These are phyloP conservation scores for Podocnemis expansa DNA, from an alignment of 2,113 vertebrate genomes.

Conservation along the genomic window DNA sequence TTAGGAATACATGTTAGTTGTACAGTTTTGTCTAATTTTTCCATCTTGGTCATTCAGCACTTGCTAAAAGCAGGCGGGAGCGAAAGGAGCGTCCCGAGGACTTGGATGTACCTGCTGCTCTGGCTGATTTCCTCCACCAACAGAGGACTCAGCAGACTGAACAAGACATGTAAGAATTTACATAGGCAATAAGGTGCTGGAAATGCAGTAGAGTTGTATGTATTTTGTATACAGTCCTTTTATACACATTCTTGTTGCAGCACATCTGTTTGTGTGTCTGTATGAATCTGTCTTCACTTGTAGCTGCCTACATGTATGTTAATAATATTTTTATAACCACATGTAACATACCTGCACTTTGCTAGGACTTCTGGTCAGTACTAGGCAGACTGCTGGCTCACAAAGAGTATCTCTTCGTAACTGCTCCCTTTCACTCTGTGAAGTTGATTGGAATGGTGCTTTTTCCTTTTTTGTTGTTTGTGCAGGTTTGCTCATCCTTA, in stretches of 20 bases:
- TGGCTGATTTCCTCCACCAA: slow-evolving; percentile 96
- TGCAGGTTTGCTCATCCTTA: slow-evolving; percentile 95
- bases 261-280: slow-evolving; percentile 39
- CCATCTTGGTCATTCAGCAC: slow-evolving; percentile 73
- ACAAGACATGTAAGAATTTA: slow-evolving; percentile 89
- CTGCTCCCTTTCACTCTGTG: neutral
- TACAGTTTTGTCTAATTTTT: slow-evolving; percentile 37
- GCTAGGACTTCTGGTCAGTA: neutral
- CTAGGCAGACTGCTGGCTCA: neutral
- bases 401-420: neutral
- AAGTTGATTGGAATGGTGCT: neutral
- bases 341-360: neutral
- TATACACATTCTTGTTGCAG: neutral
- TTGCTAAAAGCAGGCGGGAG: slow-evolving; percentile 85
- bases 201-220: neutral
- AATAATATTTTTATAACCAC: neutral
- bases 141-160: slow-evolving; percentile 90
- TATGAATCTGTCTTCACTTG: neutral
- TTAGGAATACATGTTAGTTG: neutral
- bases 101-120: slow-evolving; percentile 89
- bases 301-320: neutral
- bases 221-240: neutral
- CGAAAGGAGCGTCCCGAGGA: slow-evolving; percentile 90
- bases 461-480: neutral
- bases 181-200: slow-evolving; percentile 4